Base-by-base conservation (phyloP, 2,113 vertebrate species). In the Corythoichthys haematopterus region DNA sequence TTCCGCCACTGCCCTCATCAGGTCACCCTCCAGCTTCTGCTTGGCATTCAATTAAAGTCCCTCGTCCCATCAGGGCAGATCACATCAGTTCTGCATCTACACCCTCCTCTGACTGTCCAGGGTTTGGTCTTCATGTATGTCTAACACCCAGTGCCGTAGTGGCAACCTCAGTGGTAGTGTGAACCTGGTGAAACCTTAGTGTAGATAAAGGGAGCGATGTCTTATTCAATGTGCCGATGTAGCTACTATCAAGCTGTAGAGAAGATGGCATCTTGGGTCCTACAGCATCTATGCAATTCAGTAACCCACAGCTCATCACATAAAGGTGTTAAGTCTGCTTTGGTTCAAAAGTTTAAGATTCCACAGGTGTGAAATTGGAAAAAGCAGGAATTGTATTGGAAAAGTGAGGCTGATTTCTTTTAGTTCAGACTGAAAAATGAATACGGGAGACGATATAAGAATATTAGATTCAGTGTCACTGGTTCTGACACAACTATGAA, bases 271-370 rank as follows among this genome's bases (percentile, higher is more conserved):
- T 7, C 10, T 1, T 20, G 20, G 9, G 8, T 45, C 7, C 40
- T 20, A 3, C 40, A 43, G 8, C 8, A 40, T 28, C 16, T 9
- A 16, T 45, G 61, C 14, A 35, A 57, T 57, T 50, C 14, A 47
- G 43, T 72, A 69, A 40, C 51, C 64, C 59, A 70, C 68, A 62
- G 60, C 68, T 76, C 71, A 74, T 92, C 76, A 79, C 90, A 84
- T 52, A 74, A 71, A 68, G 66, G 72, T 87, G 90, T 71, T 74
- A 73, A 64, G 75, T 71, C 72, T 69, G 65, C 64, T 53, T 77
- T 91, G 74, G 62, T 84, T 77, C 52, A n/a, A 74, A 83, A 80
- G 84, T 79, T 87, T 78, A 48, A 92, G 75, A 92, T 92, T 92
- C 91, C 90, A 79, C 74, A 85, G 72, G 63, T 70, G 69, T 71